Evolutionary conservation across 1,140 invertebrate genomes (phyloP), one percentile per base, ranked within the genome.

Genomic region (Euwallacea fornicatus): DNA sequence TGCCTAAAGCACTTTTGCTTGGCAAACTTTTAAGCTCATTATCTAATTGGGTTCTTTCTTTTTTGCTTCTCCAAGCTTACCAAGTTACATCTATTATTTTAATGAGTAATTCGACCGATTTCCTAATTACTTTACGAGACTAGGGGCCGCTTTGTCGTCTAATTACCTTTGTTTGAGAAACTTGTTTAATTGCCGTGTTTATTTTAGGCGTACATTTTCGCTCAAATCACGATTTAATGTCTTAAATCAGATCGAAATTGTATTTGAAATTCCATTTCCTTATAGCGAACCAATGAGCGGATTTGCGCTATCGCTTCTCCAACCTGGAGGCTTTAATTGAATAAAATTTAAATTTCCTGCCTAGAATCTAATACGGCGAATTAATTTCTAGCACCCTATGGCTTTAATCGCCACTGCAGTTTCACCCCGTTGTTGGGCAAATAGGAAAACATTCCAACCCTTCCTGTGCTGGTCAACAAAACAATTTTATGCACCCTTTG

Each of bases 401-500:
- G 67, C 60, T 69, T 69, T 69, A 69, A 69, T 69, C 67, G 67
- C 41, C 42, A 33, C 43, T 69, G 67, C 59, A 69, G 67, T 69
- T 69, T 69, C 59, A 69, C 67, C 67, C 67, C 59, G 58, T 69
- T 62, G 67, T 62, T 69, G 47, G 9, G 67, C 62, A 69, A 69
- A 69, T 43, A 69, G 59, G 67, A 61, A 69, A 69, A 69, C 67
- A 69, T 69, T 69, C 47, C 44, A 69, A 69, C 67, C 67, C 67
- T 69, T 69, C 67, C 59, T 55, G 58, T 33, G 59, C 33, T 69
- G 67, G 67, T 69, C 67, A 69, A 69, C 67, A 69, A 69, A 69
- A 61, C 67, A 71, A 71, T 71, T 71, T 71, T 66, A 71, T 71
- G 54, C 69, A 71, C 69, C 69, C 69, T 71, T 71, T 64, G 54